phyloP scores from a whole-genome alignment of 2,888 invertebrate species.

The Dascillus cervinus region DNA sequence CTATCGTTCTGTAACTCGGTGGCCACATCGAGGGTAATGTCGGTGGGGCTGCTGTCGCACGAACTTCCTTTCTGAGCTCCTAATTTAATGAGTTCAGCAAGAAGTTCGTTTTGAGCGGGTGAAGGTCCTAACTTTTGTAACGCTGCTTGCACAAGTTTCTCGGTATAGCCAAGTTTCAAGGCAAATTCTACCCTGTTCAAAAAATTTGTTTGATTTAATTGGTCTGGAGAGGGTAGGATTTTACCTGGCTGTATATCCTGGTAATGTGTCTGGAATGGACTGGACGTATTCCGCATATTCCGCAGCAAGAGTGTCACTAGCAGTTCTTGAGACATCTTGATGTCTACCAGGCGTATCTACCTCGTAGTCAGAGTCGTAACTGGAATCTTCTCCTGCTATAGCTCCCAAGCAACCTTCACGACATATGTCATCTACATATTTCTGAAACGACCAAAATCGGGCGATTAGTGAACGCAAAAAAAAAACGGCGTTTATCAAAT shows the following conservation, averaged over 20 bases:
- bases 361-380: constrained; percentile 79
- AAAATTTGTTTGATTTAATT: neutral
- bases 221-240: neutral
- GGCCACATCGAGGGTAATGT: constrained; percentile 27
- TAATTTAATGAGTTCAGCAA: constrained; percentile 81
- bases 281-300: constrained; percentile 81
- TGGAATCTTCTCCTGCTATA: constrained; percentile 66
- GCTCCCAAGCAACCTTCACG: constrained; percentile 50
- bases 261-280: constrained; percentile 38
- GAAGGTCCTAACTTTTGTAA: constrained; percentile 76
- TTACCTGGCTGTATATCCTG: constrained; percentile 40
- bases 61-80: constrained; percentile 49
- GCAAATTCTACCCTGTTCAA: constrained; percentile 72
- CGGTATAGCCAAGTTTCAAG: constrained; percentile 86
- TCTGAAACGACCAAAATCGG: constrained; percentile 47
- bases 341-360: constrained; percentile 47
- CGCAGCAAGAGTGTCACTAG: constrained; percentile 76
- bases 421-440: constrained; percentile 62
- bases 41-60: constrained; percentile 38
- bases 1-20: constrained; percentile 26
- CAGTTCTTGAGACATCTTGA: constrained; percentile 72
- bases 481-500: too few relatives aligned
- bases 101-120: constrained; percentile 78
- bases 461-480: too few relatives aligned
- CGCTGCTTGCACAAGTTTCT: constrained; percentile 74